A percentile compares a stretch with the other conserved stretches of the same genome.
These are phyloP conservation scores for Bombus confusus DNA, from an alignment of 1,140 invertebrate species.

Conservation along the genomic window DNA sequence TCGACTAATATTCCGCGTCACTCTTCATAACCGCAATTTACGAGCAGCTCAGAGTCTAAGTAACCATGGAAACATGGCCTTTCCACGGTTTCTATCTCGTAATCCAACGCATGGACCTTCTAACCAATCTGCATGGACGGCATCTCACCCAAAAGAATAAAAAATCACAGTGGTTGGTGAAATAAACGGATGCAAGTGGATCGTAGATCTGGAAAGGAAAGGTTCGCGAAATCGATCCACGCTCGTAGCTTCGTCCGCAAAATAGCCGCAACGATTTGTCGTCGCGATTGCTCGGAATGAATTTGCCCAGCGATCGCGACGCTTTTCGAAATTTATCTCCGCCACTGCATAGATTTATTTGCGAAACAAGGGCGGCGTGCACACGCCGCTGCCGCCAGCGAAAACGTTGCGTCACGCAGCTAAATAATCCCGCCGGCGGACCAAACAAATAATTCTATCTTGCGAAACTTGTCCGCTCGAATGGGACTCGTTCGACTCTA, in stretches of 20 bases:
- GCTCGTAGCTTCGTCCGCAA: too few species aligned
- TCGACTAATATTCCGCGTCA: constrained; percentile 4
- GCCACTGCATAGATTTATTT: constrained; percentile 16
- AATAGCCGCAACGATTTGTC: constrained; percentile 5
- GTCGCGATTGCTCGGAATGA: neutral
- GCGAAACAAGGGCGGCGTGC: neutral
- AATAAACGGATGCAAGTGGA: neutral
- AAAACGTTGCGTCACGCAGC: neutral
- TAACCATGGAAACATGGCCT: neutral
- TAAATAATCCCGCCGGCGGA: neutral
- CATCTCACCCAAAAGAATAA: neutral
- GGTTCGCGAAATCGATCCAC: neutral
- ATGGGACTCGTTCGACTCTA: neutral
- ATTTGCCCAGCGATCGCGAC: neutral
- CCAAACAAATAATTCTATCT: constrained; percentile 28
- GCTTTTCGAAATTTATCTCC: constrained; percentile 14
- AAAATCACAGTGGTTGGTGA: neutral
- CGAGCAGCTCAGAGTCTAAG: neutral
- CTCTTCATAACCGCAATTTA: constrained; percentile 33
- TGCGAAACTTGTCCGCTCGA: neutral
- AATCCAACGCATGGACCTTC: neutral
- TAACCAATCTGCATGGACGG: neutral
- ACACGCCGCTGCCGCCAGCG: neutral
- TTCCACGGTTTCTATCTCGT: neutral
- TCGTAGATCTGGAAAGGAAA: too few species aligned